A percentile compares a stretch with the other conserved stretches of the same genome.
phyloP scores from a whole-genome alignment of 2,797 vertebrate genomes.

The Lates japonicus region DNA sequence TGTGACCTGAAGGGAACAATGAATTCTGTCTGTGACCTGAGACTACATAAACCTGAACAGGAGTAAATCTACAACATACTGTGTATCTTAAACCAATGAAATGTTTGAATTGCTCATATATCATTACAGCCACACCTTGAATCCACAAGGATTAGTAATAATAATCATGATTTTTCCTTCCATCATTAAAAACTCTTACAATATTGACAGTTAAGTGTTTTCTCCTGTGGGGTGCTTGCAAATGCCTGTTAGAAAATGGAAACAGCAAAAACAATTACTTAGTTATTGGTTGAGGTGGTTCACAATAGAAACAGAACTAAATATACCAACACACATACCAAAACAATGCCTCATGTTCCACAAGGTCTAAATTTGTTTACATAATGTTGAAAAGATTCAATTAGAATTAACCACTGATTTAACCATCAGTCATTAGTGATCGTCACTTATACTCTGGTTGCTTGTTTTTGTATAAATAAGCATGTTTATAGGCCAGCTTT shows the following conservation, averaged over 20 bases:
- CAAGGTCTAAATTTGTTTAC: neutral
- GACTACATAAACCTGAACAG: neutral
- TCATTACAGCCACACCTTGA: neutral
- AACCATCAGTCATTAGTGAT: neutral
- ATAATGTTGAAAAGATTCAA: neutral
- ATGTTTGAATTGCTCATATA: neutral
- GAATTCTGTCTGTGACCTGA: no score
- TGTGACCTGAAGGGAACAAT: neutral
- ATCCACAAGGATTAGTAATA: neutral
- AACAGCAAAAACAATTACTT: slow-evolving; percentile 3
- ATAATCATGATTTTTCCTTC: neutral
- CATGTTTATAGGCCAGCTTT: neutral
- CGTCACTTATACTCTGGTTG: neutral
- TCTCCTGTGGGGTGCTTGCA: neutral
- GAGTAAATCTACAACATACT: neutral
- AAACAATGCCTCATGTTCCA: slow-evolving; percentile 11
- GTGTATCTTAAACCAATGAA: slow-evolving; percentile 5
- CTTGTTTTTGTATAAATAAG: neutral
- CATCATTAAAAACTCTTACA: neutral
- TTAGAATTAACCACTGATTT: neutral
- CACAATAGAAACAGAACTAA: slow-evolving; percentile 10
- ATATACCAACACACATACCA: slow-evolving; percentile 6
- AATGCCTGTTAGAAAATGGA: slow-evolving; percentile 6
- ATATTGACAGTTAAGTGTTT: neutral
- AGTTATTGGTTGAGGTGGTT: neutral